Conservation (phyloP, 2,797 vertebrate species). For the Falco novaeseelandiae region DNA sequence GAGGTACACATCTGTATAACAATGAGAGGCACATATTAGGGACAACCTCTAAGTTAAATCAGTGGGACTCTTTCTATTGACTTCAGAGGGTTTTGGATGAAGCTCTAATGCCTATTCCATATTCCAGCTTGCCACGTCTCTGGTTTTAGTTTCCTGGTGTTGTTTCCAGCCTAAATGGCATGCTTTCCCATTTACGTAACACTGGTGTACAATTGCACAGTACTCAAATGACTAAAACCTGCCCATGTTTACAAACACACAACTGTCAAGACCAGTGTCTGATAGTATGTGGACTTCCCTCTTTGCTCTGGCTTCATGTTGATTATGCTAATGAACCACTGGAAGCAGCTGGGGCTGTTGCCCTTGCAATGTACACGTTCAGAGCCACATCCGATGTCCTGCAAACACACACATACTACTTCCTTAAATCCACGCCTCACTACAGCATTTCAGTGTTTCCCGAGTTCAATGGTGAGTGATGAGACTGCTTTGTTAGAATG, state of each 20-base stretch:
- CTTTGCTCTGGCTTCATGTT: background rate
- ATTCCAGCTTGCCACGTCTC: background rate
- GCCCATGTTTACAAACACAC: background rate
- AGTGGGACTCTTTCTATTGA: background rate
- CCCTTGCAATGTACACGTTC: background rate
- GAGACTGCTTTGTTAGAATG: background rate
- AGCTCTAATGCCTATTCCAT: background rate
- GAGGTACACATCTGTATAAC: background rate
- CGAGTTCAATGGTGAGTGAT: background rate
- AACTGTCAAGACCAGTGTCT: background rate
- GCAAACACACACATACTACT: background rate
- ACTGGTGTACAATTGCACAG: background rate
- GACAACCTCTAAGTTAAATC: background rate
- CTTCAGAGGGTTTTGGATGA: background rate
- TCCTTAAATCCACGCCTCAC: background rate
- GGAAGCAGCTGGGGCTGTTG: background rate
- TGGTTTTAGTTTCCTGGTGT: background rate
- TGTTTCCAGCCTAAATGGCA: background rate
- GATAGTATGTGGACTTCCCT: background rate
- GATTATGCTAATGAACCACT: background rate
- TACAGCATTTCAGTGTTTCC: background rate
- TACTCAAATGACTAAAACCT: background rate
- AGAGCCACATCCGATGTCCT: background rate
- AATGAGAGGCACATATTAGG: accelerated
- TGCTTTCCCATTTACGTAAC: background rate